Evolutionary conservation across 2,888 invertebrate species (phyloP), one percentile per base, ranked within the genome.

Genomic region (Chirona hameri): DNA sequence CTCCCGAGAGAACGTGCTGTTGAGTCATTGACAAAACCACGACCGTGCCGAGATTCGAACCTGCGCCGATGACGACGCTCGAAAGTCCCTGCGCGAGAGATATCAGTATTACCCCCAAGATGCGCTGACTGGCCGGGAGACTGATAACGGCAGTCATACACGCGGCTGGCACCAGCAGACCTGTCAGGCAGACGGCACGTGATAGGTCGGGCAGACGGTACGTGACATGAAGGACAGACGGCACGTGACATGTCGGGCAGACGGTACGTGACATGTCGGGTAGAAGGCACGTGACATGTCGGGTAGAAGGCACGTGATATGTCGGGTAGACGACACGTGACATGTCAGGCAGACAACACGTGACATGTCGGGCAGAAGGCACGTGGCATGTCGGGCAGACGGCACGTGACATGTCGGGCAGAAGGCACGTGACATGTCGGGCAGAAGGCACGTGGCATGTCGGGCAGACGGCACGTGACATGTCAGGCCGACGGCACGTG

Each of bases 1-100:
- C 39, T 39, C 39, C 7, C 39, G n/a, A 39, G 39, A 39, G 2
- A 39, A 39, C 39, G 39, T 39, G 7, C 39, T 39, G 39, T 52
- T 52, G 52, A 52, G 52, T 52, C 52, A 52, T 18, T 52, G 15
- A 52, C 18, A 15, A 18, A 52, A 52, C 52, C 12, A 15, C 39
- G 39, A 39, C 39, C 39, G 39, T 39, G 39, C 39, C 39, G 39
- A 12, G 52, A 15, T 52, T 52, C 15, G 52, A 52, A 81, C 81
- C 81, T n/a, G 81, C 27, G 60, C 60, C 15, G 24, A 81, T 81
- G 27, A 29, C 69, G 69, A 69, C 27, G 69, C 69, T 69, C 9
- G 69, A 69, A 10, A 69, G 10, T 69, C 69, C 69, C 27, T 69
- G 69, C 27, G 69, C 69, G 27, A 29, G 27, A 4, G 69, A 69